A percentile compares a stretch with the other conserved stretches of the same genome.
phyloP scores from a whole-genome alignment of 2,113 vertebrate species.

The Sylvietta virens region DNA sequence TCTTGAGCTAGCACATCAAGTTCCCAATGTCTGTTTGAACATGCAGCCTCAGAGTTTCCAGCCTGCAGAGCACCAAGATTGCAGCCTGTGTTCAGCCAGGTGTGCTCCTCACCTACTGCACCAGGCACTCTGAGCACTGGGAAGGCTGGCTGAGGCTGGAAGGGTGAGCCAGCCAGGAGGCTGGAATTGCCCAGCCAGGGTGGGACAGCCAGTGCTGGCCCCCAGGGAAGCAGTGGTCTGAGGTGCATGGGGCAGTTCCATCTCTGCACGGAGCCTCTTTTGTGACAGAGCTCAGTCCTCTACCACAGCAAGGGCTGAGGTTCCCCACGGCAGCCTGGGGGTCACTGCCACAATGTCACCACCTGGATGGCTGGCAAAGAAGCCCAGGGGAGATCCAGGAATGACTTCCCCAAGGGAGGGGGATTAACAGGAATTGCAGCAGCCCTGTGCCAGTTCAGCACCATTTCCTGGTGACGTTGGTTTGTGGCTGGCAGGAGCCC shows the following conservation, averaged over 20 bases:
- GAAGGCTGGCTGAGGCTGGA: neutral
- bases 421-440: neutral
- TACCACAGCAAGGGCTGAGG: neutral
- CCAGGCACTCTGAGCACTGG: neutral
- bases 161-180: neutral
- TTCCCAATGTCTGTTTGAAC: neutral
- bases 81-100: neutral
- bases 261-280: accelerated
- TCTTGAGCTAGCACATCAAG: neutral
- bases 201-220: neutral
- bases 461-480: neutral
- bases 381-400: neutral
- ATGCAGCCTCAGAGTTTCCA: neutral
- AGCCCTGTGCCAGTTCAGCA: neutral
- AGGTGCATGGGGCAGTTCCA: neutral
- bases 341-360: neutral
- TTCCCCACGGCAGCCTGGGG: neutral
- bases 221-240: neutral
- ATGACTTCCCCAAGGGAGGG: neutral
- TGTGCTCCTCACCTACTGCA: neutral
- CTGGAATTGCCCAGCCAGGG: neutral
- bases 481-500: conserved; percentile 3
- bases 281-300: neutral
- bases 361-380: neutral
- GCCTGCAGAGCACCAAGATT: neutral